Base-by-base conservation (phyloP, 2,888 invertebrate species). In the Caenorhabditis plicata region DNA sequence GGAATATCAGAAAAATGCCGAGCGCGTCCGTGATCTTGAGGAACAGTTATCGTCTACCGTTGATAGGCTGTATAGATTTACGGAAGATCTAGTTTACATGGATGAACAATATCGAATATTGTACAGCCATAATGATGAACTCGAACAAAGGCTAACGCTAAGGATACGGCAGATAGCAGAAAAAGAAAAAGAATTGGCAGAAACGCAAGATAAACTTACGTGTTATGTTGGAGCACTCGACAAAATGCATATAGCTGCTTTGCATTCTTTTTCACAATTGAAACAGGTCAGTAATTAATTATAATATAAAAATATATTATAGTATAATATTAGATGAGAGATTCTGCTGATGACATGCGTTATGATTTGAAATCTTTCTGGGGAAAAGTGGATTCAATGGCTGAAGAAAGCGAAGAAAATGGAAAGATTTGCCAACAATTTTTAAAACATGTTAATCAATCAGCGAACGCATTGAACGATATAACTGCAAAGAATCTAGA, bases 11-110 rank as follows among this genome's bases (percentile, higher is more conserved):
- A 65, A 63, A 23, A 57, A 69, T 25, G 35, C 55, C 9, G 74
- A 69, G 38, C 52, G 48, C 29, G 64, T 75, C 7, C 64, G 64
- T 20, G 68, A 66, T 27, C 58, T 78, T 19, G 72, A 73, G 20
- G 64, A 56, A 9, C 49, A 67, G 26, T 40, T 78, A 35, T 62
- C 61, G n/a, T 47, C 19, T 13, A 54, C 35, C 4, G 46, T 68
- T 7, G 57, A 60, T 20, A 20, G 61, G 15, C 19, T 68, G n/a
- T 11, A 42, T 19, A 29, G 61, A 51, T 62, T 67, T 38, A 46
- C 65, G 9, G 71, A 72, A 35, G 76, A 78, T 39, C 52, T 72
- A 38, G 49, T 49, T 15, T 33, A 68, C 42, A 72, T 78, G 70
- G 74, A 78, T 40, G 64, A 68, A 19, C 70, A 73, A 26, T 78